These are phyloP conservation scores for Smithornis capensis DNA, from an alignment of 2,113 vertebrate species.

Conservation along the genomic window DNA sequence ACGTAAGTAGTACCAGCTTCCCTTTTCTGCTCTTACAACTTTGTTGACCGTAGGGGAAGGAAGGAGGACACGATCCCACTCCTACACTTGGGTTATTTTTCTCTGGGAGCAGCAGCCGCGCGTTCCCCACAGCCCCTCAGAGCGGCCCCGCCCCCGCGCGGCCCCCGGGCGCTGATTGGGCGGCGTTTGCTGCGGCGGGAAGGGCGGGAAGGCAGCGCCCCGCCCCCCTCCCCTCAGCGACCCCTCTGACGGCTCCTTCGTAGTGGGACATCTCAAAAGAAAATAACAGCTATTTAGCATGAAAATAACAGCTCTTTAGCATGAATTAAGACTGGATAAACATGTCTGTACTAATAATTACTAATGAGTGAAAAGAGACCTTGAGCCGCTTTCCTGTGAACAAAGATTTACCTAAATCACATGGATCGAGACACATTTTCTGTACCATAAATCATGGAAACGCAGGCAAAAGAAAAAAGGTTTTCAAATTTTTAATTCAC, in stretches of 20 bases:
- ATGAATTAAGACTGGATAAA: background rate
- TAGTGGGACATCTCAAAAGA: background rate
- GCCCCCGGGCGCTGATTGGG: too few species aligned
- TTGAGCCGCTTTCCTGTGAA: background rate
- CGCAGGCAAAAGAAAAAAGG: background rate
- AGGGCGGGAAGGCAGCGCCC: too few species aligned
- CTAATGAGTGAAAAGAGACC: background rate
- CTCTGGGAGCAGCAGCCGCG: too few species aligned
- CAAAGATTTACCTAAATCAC: background rate
- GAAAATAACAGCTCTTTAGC: background rate
- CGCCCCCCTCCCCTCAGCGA: too few species aligned
- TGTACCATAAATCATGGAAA: background rate
- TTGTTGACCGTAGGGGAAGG: background rate
- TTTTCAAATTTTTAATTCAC: background rate
- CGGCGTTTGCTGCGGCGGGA: too few species aligned
- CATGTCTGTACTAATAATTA: background rate
- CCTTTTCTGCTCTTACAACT: background rate
- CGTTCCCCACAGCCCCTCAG: too few species aligned
- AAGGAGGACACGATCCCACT: background rate
- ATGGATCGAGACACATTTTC: background rate
- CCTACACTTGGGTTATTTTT: accelerated
- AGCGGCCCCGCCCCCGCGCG: too few species aligned
- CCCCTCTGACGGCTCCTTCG: too few species aligned
- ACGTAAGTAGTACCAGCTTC: accelerated
- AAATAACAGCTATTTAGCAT: background rate